Percentiles rank a stretch among this genome's conserved stretches.
Conservation (phyloP, 2,797 vertebrate genomes). For the Anableps anableps region DNA sequence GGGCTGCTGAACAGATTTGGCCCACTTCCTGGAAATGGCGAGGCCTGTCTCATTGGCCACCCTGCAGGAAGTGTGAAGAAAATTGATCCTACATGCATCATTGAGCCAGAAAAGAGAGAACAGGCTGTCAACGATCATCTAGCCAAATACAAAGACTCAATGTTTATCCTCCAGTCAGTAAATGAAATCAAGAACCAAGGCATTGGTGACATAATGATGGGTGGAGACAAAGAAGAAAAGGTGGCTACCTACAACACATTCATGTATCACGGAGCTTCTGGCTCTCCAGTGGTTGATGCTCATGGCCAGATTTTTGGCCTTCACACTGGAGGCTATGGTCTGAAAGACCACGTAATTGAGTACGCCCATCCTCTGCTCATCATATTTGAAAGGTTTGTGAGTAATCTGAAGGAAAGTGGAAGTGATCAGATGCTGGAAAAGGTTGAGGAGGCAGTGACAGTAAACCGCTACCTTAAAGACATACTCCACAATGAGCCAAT, state of each 20-base stretch:
- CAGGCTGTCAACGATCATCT: rapidly evolving
- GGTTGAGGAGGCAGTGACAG: background rate
- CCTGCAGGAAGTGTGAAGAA: conserved; percentile 18
- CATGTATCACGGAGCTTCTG: background rate
- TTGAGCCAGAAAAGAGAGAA: background rate
- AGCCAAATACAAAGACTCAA: rapidly evolving
- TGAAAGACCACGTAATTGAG: background rate
- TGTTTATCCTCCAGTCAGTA: rapidly evolving
- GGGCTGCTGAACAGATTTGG: conserved; percentile 42
- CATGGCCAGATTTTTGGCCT: background rate
- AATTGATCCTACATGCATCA: conserved; percentile 35
- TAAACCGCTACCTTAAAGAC: background rate
- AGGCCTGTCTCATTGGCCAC: conserved; percentile 50
- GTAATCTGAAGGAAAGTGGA: background rate
- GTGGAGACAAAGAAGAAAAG: background rate
- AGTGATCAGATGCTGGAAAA: background rate
- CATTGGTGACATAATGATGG: background rate
- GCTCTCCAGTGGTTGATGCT: background rate
- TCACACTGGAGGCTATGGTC: background rate
- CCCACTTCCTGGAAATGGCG: background rate
- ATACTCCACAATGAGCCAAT: background rate
- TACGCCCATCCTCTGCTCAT: background rate
- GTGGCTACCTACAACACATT: background rate
- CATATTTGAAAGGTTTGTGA: background rate
- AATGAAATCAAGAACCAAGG: background rate